phyloP scores from a whole-genome alignment of 2,888 invertebrate genomes.

The Minunthozetes semirufus region DNA sequence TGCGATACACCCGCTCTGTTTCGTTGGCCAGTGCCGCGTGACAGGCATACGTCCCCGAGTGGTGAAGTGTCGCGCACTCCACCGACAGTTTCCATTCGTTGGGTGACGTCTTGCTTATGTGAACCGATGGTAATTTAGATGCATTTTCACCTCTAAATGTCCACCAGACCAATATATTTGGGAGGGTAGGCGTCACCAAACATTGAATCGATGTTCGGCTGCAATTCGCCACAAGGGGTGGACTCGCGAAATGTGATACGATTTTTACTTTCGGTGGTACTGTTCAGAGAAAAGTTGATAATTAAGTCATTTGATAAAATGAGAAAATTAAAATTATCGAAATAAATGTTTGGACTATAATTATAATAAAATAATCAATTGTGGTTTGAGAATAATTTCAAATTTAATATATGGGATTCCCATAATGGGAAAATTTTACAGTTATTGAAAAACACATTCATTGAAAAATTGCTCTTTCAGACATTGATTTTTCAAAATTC shows the following conservation, averaged over 20 bases:
- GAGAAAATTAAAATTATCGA: no score
- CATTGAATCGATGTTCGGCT: slow-evolving; percentile 41
- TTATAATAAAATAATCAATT: no score
- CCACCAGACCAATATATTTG: slow-evolving; percentile 42
- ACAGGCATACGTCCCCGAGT: slow-evolving; percentile 41
- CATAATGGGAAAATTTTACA: no score
- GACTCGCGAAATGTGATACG: slow-evolving; percentile 38
- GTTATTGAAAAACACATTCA: no score
- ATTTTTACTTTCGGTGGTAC: slow-evolving; percentile 30
- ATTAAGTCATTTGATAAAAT: neutral
- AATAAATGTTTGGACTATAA: no score
- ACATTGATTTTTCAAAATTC: no score
- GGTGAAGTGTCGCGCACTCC: slow-evolving; percentile 40
- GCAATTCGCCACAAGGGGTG: slow-evolving; percentile 42
- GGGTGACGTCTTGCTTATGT: slow-evolving; percentile 38
- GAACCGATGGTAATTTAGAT: slow-evolving; percentile 42
- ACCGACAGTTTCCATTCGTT: slow-evolving; percentile 40
- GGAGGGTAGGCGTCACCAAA: slow-evolving; percentile 17
- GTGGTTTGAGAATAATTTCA: no score
- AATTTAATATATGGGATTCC: no score
- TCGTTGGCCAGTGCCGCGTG: slow-evolving; percentile 41
- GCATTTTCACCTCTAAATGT: slow-evolving; percentile 43
- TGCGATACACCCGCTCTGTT: slow-evolving; percentile 40
- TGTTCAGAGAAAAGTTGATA: neutral
- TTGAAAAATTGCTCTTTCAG: no score